Conservation (phyloP, 2,113 vertebrate genomes). For the Hemicordylus capensis region DNA sequence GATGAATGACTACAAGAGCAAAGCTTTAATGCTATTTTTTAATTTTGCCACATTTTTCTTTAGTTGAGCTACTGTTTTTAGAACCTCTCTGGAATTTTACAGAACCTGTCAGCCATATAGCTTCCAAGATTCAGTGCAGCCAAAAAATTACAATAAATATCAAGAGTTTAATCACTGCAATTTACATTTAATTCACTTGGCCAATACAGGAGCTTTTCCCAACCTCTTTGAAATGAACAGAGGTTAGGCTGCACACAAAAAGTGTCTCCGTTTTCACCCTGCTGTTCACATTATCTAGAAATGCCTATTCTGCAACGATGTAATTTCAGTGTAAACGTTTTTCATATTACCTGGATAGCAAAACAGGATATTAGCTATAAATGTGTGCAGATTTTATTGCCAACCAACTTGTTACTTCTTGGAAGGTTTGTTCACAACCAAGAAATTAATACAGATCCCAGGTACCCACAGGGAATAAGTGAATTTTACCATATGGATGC, state of each 20-base stretch:
- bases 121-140: conserved; percentile 12
- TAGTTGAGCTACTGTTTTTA: conserved; percentile 22
- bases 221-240: neutral
- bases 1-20: neutral
- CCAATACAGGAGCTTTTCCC: neutral
- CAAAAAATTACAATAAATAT: neutral
- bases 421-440: conserved; percentile 5
- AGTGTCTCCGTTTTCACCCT: neutral
- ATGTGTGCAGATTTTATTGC: conserved; percentile 34
- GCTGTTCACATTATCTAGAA: neutral
- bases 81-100: neutral
- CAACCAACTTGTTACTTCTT: conserved; percentile 35
- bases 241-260: neutral
- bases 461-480: neutral
- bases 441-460: conserved; percentile 40
- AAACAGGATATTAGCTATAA: conserved; percentile 2
- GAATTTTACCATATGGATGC: conserved; percentile 44
- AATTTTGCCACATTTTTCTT: neutral
- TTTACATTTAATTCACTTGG: neutral
- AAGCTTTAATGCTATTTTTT: neutral
- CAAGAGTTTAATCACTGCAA: no score
- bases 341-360: conserved; percentile 15
- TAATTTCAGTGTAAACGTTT: conserved; percentile 20
- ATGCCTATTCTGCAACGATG: conserved; percentile 25
- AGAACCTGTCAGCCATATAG: conserved; percentile 9